phyloP scores from a whole-genome alignment of 2,113 vertebrate genomes.

The Colius striatus region DNA sequence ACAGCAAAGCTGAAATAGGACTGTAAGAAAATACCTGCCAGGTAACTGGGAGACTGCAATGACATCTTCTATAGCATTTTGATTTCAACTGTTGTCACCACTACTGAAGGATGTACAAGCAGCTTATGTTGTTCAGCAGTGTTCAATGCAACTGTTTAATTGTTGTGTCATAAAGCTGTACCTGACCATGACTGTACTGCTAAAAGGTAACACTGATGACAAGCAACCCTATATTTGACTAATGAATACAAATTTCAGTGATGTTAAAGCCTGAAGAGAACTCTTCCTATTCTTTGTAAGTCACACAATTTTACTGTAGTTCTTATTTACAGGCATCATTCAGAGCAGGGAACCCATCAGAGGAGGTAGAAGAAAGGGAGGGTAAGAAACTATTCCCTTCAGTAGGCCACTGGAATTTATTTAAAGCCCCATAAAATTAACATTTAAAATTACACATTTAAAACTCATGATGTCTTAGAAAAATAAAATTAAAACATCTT shows the following conservation, averaged over 20 bases:
- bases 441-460: not conserved
- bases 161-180: not conserved
- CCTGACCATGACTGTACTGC: not conserved
- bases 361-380: not conserved
- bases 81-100: not conserved
- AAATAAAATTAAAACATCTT: not conserved
- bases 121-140: not conserved
- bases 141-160: accelerated
- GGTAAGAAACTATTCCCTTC: not conserved
- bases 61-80: not conserved
- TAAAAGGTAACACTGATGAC: not conserved
- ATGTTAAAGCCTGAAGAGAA: not conserved
- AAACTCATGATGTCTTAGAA: not conserved
- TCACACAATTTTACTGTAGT: not conserved
- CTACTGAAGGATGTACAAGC: not conserved
- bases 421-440: not conserved
- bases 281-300: not conserved
- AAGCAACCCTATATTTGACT: not conserved
- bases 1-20: not conserved
- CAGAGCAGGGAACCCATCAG: not conserved
- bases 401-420: not conserved
- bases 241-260: not conserved
- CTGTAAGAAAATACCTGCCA: not conserved
- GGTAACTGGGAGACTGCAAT: not conserved
- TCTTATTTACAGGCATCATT: not conserved